Conservation (phyloP, 2,797 vertebrate genomes). For the Neoniphon sammara region DNA sequence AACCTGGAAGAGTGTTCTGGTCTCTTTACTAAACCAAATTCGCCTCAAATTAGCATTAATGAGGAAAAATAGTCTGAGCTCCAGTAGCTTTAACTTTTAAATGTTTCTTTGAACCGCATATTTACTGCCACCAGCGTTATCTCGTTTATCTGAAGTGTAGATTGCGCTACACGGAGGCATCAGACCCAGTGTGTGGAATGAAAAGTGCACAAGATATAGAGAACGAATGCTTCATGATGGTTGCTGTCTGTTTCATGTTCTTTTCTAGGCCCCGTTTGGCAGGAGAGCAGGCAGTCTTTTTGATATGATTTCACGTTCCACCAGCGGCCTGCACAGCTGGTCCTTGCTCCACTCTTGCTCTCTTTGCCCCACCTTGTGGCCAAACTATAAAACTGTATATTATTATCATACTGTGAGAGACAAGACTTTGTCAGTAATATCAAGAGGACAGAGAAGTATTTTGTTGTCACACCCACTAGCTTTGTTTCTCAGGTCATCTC, state of each 20-base stretch:
- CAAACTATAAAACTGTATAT: conserved; percentile 4
- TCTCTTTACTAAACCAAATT: too few relatives aligned
- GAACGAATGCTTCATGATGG: too few relatives aligned
- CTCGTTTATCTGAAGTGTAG: too few relatives aligned
- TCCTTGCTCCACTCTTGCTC: not conserved
- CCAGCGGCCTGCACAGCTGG: not conserved
- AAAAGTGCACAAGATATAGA: too few relatives aligned
- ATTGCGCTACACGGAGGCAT: not conserved
- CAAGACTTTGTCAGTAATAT: not conserved
- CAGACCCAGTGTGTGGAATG: not conserved
- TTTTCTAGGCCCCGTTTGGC: not conserved
- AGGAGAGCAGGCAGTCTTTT: not conserved
- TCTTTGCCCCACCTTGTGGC: conserved; percentile 29
- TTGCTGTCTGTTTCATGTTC: not conserved
- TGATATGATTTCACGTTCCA: not conserved
- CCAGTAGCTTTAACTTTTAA: too few relatives aligned
- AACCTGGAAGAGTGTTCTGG: too few relatives aligned
- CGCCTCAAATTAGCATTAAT: too few relatives aligned
- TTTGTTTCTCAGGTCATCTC: not conserved
- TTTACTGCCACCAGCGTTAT: too few relatives aligned
- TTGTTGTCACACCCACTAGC: not conserved
- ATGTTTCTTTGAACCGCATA: too few relatives aligned
- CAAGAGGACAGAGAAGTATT: not conserved
- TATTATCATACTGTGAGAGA: too few relatives aligned
- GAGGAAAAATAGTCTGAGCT: too few relatives aligned